Percentiles rank a stretch among this genome's conserved stretches.
Conservation (phyloP, 2,797 vertebrate species). For the Pseudocheirus occidentalis region DNA sequence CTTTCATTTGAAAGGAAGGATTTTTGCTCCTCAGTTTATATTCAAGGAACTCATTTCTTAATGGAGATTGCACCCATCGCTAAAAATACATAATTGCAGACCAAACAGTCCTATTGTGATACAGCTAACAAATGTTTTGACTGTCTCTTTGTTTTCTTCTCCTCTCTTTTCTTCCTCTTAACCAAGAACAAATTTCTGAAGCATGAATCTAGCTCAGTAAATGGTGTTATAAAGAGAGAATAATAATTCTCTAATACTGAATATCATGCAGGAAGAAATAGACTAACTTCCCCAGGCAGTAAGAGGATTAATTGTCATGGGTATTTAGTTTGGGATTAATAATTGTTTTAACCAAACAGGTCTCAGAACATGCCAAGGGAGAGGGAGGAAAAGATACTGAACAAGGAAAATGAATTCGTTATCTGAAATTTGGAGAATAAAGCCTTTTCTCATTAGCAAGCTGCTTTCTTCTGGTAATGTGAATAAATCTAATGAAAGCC, state of each 20-base stretch:
- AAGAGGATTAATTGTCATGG: conserved; percentile 73
- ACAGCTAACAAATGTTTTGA: not conserved
- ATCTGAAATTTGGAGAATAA: conserved; percentile 75
- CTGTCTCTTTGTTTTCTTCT: conserved; percentile 22
- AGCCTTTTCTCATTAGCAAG: conserved; percentile 74
- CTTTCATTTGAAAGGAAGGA: not conserved
- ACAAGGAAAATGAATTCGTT: conserved; percentile 70
- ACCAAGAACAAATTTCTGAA: conserved; percentile 42
- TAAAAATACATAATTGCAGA: not conserved
- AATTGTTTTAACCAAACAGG: conserved; percentile 73
- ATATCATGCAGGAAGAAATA: conserved; percentile 53
- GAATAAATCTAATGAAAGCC: conserved; percentile 76
- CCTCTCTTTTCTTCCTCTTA: conserved; percentile 31
- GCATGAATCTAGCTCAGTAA: conserved; percentile 20
- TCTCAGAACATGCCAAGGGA: conserved; percentile 75
- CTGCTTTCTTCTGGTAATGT: conserved; percentile 71
- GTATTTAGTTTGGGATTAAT: conserved; percentile 80
- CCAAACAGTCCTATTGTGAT: not conserved
- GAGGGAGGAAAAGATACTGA: not conserved
- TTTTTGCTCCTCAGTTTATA: not conserved
- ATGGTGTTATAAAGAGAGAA: conserved; percentile 32
- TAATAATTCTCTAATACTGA: conserved; percentile 39
- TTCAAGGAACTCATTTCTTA: not conserved
- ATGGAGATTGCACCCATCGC: not conserved
- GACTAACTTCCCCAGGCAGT: conserved; percentile 53